These are phyloP conservation scores for Bombus superbus DNA, from an alignment of 1,140 invertebrate species.

Conservation along the genomic window DNA sequence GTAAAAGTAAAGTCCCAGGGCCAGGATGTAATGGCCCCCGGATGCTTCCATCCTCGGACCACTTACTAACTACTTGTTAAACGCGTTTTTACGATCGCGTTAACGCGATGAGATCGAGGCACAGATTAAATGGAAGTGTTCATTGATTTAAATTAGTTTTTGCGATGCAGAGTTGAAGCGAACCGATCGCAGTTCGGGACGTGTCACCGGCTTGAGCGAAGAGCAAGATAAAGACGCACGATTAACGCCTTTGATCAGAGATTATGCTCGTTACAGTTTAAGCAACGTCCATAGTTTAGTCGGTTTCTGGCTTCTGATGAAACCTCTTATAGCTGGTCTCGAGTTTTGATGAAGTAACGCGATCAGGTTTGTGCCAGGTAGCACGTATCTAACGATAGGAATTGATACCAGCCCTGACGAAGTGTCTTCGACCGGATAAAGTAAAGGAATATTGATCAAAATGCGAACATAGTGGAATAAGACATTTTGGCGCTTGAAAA, in stretches of 20 bases:
- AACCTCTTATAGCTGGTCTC: not conserved
- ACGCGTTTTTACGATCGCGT: constrained; percentile 65
- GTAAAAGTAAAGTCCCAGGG: constrained; percentile 25
- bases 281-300: not conserved
- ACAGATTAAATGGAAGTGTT: constrained; percentile 32
- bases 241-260: not conserved
- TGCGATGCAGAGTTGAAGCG: constrained; percentile 10
- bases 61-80: constrained; percentile 60
- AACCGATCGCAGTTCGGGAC: not conserved
- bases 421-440: not conserved
- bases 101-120: constrained; percentile 29
- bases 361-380: no score
- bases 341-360: not conserved
- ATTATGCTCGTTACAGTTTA: not conserved
- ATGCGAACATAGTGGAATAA: not conserved
- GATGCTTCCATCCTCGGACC: constrained; percentile 29
- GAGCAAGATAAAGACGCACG: not conserved
- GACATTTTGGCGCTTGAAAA: not conserved
- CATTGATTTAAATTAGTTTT: constrained; percentile 50
- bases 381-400: not conserved
- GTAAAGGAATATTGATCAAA: no score
- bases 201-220: not conserved
- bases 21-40: constrained; percentile 32
- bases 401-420: not conserved
- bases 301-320: no score